phyloP scores from a whole-genome alignment of 2,888 invertebrate genomes.

The Pemphredon lugubris region DNA sequence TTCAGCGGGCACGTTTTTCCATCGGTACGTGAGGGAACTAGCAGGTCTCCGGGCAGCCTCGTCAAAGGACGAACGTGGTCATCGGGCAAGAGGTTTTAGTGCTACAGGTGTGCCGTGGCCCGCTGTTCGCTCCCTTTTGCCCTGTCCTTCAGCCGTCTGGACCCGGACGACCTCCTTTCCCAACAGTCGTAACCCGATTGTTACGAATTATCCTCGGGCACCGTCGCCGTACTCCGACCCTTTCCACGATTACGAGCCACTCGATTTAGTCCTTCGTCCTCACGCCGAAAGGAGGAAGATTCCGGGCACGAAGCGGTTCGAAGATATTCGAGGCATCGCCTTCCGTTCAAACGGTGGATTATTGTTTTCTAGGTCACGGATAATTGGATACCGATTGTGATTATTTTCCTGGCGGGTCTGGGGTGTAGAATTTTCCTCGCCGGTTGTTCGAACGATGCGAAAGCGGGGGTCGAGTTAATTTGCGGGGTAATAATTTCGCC shows the following conservation, averaged over 20 bases:
- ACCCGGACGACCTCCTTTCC: constrained; percentile 10
- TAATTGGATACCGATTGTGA: constrained; percentile 38
- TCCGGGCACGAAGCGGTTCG: neutral
- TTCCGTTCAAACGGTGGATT: neutral
- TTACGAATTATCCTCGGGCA: constrained; percentile 36
- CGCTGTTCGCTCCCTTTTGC: neutral
- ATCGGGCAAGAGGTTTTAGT: constrained; percentile 30
- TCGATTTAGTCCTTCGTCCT: neutral
- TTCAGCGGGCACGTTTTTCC: constrained; percentile 46
- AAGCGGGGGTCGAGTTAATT: constrained; percentile 1
- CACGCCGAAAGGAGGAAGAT: neutral
- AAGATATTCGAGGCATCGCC: neutral
- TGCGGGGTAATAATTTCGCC: constrained; percentile 6
- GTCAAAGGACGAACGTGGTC: constrained; percentile 18
- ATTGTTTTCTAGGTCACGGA: constrained; percentile 37
- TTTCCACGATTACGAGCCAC: neutral
- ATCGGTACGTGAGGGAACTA: constrained; percentile 25
- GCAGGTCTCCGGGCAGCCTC: constrained; percentile 13
- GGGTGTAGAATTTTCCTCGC: neutral
- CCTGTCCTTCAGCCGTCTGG: constrained; percentile 11
- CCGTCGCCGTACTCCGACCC: constrained; percentile 1
- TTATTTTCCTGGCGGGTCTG: constrained; percentile 10
- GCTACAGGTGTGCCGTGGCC: constrained; percentile 61
- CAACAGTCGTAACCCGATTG: constrained; percentile 41
- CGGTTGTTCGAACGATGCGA: constrained; percentile 6